These are phyloP conservation scores for Drosophila gunungcola DNA, from an alignment of 1,140 invertebrate genomes.

Conservation along the genomic window DNA sequence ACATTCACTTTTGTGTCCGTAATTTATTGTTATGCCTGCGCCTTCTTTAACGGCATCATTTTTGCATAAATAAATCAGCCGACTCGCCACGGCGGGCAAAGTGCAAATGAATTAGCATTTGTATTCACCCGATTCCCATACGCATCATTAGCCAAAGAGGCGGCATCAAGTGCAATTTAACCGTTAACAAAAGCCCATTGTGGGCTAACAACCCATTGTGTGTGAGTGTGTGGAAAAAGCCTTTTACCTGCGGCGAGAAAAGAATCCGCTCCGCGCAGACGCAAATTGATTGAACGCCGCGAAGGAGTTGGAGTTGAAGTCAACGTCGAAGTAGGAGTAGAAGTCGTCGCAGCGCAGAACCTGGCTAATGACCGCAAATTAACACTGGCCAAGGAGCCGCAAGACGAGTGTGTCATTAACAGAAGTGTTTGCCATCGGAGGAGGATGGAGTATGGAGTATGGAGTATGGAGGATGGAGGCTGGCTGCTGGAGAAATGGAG, in stretches of 20 bases:
- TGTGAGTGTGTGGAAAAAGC: conserved; percentile 38
- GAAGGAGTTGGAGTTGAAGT: conserved; percentile 34
- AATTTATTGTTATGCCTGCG: conserved; percentile 43
- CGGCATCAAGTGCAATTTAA: conserved; percentile 74
- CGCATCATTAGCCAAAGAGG: conserved; percentile 77
- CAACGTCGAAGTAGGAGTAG: background rate
- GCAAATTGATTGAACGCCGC: conserved; percentile 74
- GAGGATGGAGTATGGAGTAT: background rate
- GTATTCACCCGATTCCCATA: conserved; percentile 52
- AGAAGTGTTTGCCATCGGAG: conserved; percentile 64
- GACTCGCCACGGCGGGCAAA: conserved; percentile 31
- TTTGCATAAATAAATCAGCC: conserved; percentile 65
- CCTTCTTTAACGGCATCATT: conserved; percentile 27
- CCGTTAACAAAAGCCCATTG: conserved; percentile 76
- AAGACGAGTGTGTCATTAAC: conserved; percentile 75
- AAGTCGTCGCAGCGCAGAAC: conserved; percentile 25
- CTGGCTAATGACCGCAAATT: conserved; percentile 79
- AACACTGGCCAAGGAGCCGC: conserved; percentile 66
- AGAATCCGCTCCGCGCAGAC: conserved; percentile 54
- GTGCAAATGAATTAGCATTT: conserved; percentile 81
- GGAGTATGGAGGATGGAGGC: background rate
- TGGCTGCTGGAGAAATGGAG: too few species aligned
- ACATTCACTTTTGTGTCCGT: conserved; percentile 52
- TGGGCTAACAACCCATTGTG: conserved; percentile 58
- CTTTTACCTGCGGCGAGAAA: conserved; percentile 50